Evolutionary conservation across 2,888 invertebrate genomes (phyloP), one percentile per base, ranked within the genome.

Genomic region (Agonopterix subpropinquella): DNA sequence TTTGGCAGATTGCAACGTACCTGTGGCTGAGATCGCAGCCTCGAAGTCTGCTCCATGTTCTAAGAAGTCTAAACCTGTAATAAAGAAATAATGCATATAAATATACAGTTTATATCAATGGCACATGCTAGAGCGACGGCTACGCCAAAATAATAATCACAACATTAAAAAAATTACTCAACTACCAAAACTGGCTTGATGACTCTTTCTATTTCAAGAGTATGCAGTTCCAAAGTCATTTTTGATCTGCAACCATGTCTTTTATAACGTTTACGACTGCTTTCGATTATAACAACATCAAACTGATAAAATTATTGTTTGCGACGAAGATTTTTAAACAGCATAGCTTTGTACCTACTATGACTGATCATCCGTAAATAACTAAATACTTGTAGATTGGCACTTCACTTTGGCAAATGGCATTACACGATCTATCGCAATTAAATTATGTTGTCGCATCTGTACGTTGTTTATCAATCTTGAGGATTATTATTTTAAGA

Each of bases 21-120:
- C 93, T 75, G 93, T 91, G 53, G 91, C 91, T 68, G 92, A 92
- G 64, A 93, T 91, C 56, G 93, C 93, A 64, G 91, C 90, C 80
- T 93, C 93, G 78, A 93, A 93, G 78, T 93, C 92, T 68, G 92
- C 92, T 59, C 92, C 92, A 89, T 92, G 92, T 72, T 92, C 92
- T 74, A 92, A 90, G 77, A 93, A 93, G 80, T 93, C 93, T 85
- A 93, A 89, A 84, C 93, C 93, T 93, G 85, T 63, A 89, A 78
- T 41, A 48, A 51, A 51, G 49, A 53, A 36, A 45, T 11, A 13
- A 42, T 11, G 13, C 42, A 39, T n/a, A n/a, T 39, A 28, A 28
- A 28, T 28, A 28, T 39, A 39, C 39, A n/a, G 9, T 39, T 39
- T 10, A 39, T 39, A 9, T 39, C n/a, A 9, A n/a, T 4, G 0